phyloP scores from a whole-genome alignment of 2,113 vertebrate species.

The Clupea harengus region DNA sequence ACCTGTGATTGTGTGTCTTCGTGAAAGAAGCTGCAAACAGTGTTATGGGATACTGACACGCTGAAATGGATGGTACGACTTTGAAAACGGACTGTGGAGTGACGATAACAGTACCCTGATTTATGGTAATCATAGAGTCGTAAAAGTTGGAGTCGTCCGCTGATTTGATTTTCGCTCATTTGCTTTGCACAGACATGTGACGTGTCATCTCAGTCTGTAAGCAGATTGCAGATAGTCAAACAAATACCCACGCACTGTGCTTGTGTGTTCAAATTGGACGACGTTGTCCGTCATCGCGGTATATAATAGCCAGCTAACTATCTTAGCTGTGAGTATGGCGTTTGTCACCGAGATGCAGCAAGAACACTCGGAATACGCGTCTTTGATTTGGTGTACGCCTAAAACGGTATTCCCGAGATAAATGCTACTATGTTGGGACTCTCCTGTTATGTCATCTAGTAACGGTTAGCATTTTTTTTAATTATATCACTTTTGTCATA shows the following conservation, averaged over 20 bases:
- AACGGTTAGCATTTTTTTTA: neutral
- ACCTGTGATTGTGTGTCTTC: neutral
- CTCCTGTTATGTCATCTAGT: neutral
- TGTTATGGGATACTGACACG: neutral
- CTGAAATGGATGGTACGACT: slow-evolving; percentile 24
- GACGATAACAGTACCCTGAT: slow-evolving; percentile 37
- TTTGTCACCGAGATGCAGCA: slow-evolving; percentile 38
- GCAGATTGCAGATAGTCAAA: neutral
- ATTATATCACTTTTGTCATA: neutral
- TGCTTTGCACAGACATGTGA: neutral
- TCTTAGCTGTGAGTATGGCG: slow-evolving; percentile 51
- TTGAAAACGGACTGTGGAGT: slow-evolving; percentile 25
- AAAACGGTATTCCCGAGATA: slow-evolving; percentile 62
- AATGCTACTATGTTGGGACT: slow-evolving; percentile 25
- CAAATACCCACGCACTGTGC: neutral
- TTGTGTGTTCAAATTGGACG: slow-evolving; percentile 11
- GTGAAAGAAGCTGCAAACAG: neutral
- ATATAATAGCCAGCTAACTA: neutral
- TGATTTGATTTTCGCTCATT: neutral
- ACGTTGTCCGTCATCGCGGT: neutral
- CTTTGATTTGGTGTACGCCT: slow-evolving; percentile 45
- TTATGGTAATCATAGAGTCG: slow-evolving; percentile 37
- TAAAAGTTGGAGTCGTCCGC: slow-evolving; percentile 46
- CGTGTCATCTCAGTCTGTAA: neutral
- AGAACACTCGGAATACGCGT: slow-evolving; percentile 38